Evolutionary conservation across 2,888 invertebrate species (phyloP).

Genomic region (Meliscaeva auricollis): DNA sequence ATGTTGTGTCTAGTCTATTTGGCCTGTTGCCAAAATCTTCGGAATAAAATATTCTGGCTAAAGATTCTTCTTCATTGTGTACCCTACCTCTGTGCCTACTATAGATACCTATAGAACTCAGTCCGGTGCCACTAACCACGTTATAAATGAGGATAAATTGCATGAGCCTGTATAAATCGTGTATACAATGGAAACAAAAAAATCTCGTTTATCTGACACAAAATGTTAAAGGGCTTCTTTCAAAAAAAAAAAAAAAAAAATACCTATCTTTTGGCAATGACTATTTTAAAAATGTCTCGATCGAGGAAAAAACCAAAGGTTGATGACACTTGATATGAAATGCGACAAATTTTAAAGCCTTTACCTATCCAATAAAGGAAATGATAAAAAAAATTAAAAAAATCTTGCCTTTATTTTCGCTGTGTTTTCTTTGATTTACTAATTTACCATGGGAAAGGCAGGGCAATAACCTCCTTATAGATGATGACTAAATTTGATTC

Average conservation of each 20-base stretch:
- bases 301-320: slow-evolving; percentile 21
- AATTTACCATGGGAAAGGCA: neutral
- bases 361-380: neutral
- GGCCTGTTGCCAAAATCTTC: slow-evolving; percentile 52
- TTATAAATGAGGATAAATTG: slow-evolving; percentile 40
- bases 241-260: slow-evolving; percentile 1
- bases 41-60: slow-evolving; percentile 51
- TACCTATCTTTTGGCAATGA: slow-evolving; percentile 5
- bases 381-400: neutral
- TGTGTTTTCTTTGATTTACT: neutral
- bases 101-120: neutral
- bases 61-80: slow-evolving; percentile 55
- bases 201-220: slow-evolving; percentile 17
- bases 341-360: slow-evolving; percentile 4
- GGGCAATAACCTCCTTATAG: slow-evolving; percentile 8
- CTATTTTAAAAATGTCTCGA: slow-evolving; percentile 20
- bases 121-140: slow-evolving; percentile 23
- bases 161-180: slow-evolving; percentile 43
- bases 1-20: slow-evolving; percentile 60
- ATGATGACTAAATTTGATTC: neutral
- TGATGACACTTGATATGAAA: slow-evolving; percentile 27
- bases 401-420: neutral
- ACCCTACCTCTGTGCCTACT: too few relatives aligned
- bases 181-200: slow-evolving; percentile 29
- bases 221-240: slow-evolving; percentile 45